Conservation (phyloP, 2,113 vertebrate genomes). For the Chaetura pelagica region DNA sequence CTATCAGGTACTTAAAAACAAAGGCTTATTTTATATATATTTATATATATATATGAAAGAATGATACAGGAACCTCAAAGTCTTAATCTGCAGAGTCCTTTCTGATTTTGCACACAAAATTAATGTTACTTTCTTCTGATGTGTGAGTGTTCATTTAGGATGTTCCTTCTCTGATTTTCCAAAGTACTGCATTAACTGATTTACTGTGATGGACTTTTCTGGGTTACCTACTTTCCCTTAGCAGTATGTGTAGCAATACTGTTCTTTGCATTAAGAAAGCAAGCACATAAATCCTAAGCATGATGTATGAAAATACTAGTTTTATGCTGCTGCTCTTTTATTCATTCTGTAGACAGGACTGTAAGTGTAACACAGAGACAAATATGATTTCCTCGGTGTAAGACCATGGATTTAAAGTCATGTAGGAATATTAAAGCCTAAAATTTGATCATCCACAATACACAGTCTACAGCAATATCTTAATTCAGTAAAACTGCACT, state of each 20-base stretch:
- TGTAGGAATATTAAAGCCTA: not conserved
- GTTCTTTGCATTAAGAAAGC: not conserved
- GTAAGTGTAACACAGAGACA: not conserved
- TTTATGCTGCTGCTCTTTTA: not conserved
- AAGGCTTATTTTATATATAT: not conserved
- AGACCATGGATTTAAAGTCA: not conserved
- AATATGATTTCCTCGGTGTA: not conserved
- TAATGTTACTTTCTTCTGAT: not conserved
- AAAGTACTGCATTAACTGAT: not conserved
- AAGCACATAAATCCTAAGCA: not conserved
- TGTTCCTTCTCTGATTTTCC: not conserved
- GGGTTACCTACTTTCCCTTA: not conserved
- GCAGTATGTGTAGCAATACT: rapidly evolving
- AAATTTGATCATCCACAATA: not conserved
- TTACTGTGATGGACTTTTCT: not conserved
- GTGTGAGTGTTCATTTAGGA: not conserved
- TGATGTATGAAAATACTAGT: not conserved
- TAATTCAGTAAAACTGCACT: not conserved
- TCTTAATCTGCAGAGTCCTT: not conserved
- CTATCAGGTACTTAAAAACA: not conserved
- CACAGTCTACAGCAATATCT: not conserved
- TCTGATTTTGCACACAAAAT: not conserved
- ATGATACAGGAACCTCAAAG: not conserved
- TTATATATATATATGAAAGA: too few species aligned
- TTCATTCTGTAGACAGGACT: not conserved